phyloP scores from a whole-genome alignment of 2,797 vertebrate species.

The Pseudochirops corinnae region DNA sequence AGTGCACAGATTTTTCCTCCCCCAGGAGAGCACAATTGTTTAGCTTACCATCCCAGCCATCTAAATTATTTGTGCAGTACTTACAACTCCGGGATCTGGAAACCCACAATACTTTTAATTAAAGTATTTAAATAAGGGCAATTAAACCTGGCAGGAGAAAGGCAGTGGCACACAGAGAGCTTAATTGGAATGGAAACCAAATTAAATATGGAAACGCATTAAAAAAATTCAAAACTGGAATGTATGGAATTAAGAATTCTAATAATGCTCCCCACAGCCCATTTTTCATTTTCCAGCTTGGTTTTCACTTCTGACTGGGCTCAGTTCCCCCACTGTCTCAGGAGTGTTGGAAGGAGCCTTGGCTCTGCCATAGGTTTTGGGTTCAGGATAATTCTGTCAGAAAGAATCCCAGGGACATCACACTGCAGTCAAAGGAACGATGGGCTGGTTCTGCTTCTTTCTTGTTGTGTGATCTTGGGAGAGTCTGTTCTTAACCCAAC shows the following conservation, averaged over 20 bases:
- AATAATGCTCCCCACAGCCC: constrained; percentile 46
- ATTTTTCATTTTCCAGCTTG: background rate
- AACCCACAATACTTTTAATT: constrained; percentile 76
- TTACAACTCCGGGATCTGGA: constrained; percentile 69
- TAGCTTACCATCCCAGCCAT: constrained; percentile 53
- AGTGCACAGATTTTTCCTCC: background rate
- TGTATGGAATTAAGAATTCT: constrained; percentile 60
- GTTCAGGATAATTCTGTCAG: background rate
- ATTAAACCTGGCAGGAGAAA: constrained; percentile 79
- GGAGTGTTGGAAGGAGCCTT: background rate
- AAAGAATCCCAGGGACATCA: background rate
- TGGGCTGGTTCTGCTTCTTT: background rate
- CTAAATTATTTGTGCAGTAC: constrained; percentile 72
- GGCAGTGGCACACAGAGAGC: constrained; percentile 62
- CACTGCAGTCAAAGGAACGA: background rate
- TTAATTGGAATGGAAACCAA: constrained; percentile 77
- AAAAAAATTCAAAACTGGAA: constrained; percentile 61
- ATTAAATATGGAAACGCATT: constrained; percentile 68
- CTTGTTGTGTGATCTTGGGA: background rate
- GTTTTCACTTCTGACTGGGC: background rate
- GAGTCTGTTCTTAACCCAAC: background rate
- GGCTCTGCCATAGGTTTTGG: background rate
- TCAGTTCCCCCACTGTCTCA: background rate
- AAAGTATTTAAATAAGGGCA: constrained; percentile 80
- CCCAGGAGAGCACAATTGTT: background rate